Conservation (phyloP, 2,888 invertebrate species). For the Lithophane socia region DNA sequence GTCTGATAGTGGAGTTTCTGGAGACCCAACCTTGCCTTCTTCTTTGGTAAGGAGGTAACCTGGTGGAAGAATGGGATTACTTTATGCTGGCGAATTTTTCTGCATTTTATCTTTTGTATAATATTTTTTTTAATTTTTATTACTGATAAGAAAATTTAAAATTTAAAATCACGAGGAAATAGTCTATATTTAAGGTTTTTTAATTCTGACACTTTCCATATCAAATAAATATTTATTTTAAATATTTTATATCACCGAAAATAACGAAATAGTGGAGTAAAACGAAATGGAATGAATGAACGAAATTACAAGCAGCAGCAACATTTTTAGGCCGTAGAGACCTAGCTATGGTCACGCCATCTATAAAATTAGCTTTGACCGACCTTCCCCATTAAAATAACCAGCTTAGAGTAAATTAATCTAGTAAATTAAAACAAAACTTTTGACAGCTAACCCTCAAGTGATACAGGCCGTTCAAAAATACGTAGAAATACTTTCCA, state of each 20-base stretch:
- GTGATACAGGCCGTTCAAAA: neutral
- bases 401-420: slow-evolving; percentile 24
- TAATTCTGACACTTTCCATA: too few species aligned
- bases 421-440: slow-evolving; percentile 5
- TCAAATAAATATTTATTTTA: too few species aligned
- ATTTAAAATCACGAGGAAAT: too few species aligned
- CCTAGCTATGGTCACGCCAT: neutral
- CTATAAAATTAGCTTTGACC: neutral
- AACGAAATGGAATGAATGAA: neutral
- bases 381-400: slow-evolving; percentile 6
- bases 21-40: slow-evolving; percentile 99
- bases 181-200: too few species aligned
- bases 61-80: slow-evolving; percentile 77
- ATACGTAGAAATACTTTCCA: neutral
- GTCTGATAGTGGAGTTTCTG: slow-evolving; percentile 99
- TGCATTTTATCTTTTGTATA: too few species aligned
- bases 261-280: too few species aligned
- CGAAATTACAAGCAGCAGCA: neutral
- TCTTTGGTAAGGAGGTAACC: slow-evolving; percentile 98
- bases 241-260: too few species aligned
- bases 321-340: too few species aligned
- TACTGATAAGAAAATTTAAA: too few species aligned
- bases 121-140: too few species aligned
- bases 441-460: slow-evolving; percentile 5
- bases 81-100: neutral